Evolutionary conservation across 2,888 invertebrate genomes (phyloP).

Genomic region (Drosophila ezoana): DNA sequence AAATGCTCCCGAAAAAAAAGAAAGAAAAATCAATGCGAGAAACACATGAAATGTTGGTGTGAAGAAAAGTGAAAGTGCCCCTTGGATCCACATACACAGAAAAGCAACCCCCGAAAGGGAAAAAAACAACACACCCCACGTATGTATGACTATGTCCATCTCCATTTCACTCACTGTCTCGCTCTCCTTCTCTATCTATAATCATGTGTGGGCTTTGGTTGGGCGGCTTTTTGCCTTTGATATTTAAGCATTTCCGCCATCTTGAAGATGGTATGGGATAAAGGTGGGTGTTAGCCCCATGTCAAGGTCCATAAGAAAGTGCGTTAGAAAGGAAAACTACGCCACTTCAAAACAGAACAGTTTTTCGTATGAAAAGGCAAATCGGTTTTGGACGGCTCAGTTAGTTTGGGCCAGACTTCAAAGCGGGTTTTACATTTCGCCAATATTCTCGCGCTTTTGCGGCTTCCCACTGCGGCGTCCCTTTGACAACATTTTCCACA

Average conservation of each 20-base stretch:
- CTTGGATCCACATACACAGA: constrained; percentile 23
- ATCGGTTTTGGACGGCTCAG: constrained; percentile 64
- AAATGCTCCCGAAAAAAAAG: constrained; percentile 28
- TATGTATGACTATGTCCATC: constrained; percentile 31
- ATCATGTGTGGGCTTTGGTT: constrained; percentile 38
- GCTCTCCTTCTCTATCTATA: constrained; percentile 7
- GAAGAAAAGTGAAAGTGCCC: constrained; percentile 76
- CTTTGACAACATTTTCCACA: constrained; percentile 17
- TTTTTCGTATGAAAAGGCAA: constrained; percentile 70
- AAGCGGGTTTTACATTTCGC: constrained; percentile 75
- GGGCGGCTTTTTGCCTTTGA: constrained; percentile 72
- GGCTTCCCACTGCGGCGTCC: constrained; percentile 57
- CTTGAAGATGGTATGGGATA: constrained; percentile 49
- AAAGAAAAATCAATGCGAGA: constrained; percentile 68
- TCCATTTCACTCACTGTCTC: constrained; percentile 3
- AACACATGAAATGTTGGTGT: constrained; percentile 56
- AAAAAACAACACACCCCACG: constrained; percentile 41
- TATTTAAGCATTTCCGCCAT: constrained; percentile 80
- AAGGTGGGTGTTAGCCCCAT: constrained; percentile 3
- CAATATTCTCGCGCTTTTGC: constrained; percentile 80
- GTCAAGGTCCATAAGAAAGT: constrained; percentile 59
- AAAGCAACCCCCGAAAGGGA: constrained; percentile 63
- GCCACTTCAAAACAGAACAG: constrained; percentile 73
- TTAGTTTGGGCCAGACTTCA: constrained; percentile 70
- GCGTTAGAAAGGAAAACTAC: constrained; percentile 76